A percentile compares a stretch with the other conserved stretches of the same genome.
Evolutionary conservation across 2,113 vertebrate genomes (phyloP).

Genomic region (Neogale vison): DNA sequence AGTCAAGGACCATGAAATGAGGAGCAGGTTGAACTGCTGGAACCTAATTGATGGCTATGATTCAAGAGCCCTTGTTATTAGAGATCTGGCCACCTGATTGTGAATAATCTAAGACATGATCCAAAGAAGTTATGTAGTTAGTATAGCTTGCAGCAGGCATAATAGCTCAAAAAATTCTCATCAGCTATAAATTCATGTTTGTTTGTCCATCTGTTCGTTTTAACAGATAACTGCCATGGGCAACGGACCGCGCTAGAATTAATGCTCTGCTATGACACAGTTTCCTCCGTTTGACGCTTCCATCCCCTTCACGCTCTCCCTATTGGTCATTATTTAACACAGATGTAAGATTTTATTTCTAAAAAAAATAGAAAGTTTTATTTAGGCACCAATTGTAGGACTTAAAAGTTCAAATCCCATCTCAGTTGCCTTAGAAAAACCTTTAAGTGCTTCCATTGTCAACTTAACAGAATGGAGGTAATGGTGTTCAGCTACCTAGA

Average conservation of each 20-base stretch:
- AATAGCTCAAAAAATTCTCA: background rate
- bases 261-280: background rate
- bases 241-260: background rate
- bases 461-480: background rate
- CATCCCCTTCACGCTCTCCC: background rate
- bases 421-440: conserved; percentile 42
- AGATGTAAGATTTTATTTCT: conserved; percentile 47
- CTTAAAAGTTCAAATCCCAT: conserved; percentile 38
- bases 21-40: background rate
- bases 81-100: background rate
- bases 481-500: background rate
- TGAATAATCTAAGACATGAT: background rate
- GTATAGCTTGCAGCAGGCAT: background rate
- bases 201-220: background rate
- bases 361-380: conserved; percentile 29
- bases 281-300: background rate
- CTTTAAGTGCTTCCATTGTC: conserved; percentile 18
- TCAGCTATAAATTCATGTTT: background rate
- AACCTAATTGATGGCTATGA: background rate
- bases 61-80: background rate
- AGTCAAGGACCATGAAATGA: background rate
- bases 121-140: background rate
- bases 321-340: background rate
- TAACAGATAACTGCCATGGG: background rate
- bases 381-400: background rate